Evolutionary conservation across 2,888 invertebrate species (phyloP).

Genomic region (Chrysomela aeneicollis): DNA sequence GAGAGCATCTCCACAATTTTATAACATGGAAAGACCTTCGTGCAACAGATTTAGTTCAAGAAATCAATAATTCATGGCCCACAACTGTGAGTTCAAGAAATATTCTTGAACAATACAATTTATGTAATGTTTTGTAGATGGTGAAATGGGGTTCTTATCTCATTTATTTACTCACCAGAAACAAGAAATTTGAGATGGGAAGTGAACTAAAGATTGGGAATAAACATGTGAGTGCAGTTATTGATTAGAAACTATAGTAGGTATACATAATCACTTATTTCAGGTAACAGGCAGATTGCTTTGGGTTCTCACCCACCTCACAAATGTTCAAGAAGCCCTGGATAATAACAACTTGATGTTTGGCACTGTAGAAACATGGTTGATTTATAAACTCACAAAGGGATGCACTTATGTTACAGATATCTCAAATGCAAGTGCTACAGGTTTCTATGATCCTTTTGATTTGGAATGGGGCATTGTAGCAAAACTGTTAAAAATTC

Average conservation of each 20-base stretch:
- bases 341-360: constrained; percentile 74
- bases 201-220: constrained; percentile 87
- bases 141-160: constrained; percentile 72
- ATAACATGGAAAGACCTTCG: constrained; percentile 77
- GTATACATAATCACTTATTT: too few relatives aligned
- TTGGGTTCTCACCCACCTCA: constrained; percentile 80
- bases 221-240: constrained; percentile 71
- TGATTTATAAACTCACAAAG: constrained; percentile 81
- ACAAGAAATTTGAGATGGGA: constrained; percentile 82
- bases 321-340: constrained; percentile 72
- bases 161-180: constrained; percentile 79
- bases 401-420: constrained; percentile 80
- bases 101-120: constrained; percentile 3
- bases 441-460: constrained; percentile 94
- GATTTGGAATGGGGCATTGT: constrained; percentile 83
- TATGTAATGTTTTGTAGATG: constrained; percentile 44
- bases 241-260: too few relatives aligned
- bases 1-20: constrained; percentile 70
- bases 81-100: constrained; percentile 60
- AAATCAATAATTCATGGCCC: constrained; percentile 66
- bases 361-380: constrained; percentile 93
- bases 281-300: constrained; percentile 68
- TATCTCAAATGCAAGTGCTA: constrained; percentile 88
- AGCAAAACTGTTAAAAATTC: constrained; percentile 77
- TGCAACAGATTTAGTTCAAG: constrained; percentile 64